Conservation (phyloP, 2,888 invertebrate genomes). For the Ornithoptera alexandrae region DNA sequence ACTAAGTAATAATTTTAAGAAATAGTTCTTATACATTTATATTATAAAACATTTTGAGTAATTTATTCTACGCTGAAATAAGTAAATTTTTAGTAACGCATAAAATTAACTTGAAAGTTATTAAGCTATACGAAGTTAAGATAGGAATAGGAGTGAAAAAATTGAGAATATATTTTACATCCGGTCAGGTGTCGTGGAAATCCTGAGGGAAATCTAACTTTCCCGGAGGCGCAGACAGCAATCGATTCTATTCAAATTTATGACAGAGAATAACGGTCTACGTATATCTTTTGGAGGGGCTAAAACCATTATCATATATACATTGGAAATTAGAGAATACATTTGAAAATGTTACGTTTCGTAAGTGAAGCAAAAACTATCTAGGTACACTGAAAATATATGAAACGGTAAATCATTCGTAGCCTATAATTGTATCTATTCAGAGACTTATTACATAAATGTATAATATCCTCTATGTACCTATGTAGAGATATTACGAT, state of each 20-base stretch:
- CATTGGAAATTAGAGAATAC: not conserved
- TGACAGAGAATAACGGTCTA: conserved; percentile 74
- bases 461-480: too few species aligned
- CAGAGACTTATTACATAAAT: too few species aligned
- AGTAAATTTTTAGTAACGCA: not conserved
- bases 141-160: conserved; percentile 46
- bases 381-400: too few species aligned
- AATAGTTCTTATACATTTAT: too few species aligned
- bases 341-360: conserved; percentile 1
- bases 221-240: conserved; percentile 78
- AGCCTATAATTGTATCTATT: too few species aligned
- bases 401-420: too few species aligned
- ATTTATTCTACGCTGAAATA: not conserved
- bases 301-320: conserved; percentile 35
- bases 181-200: conserved; percentile 78
- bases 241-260: conserved; percentile 81
- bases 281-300: conserved; percentile 49
- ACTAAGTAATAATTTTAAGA: too few species aligned
- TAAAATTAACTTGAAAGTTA: not conserved
- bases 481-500: too few species aligned
- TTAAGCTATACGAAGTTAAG: conserved; percentile 10
- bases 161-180: conserved; percentile 76
- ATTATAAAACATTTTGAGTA: not conserved
- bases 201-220: conserved; percentile 79
- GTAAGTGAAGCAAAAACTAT: not conserved